Percentiles rank a stretch among this genome's conserved stretches.
Evolutionary conservation across 53 echinoderm and acorn worm species (phyloP).

Genomic region (Actinopyga echinites): DNA sequence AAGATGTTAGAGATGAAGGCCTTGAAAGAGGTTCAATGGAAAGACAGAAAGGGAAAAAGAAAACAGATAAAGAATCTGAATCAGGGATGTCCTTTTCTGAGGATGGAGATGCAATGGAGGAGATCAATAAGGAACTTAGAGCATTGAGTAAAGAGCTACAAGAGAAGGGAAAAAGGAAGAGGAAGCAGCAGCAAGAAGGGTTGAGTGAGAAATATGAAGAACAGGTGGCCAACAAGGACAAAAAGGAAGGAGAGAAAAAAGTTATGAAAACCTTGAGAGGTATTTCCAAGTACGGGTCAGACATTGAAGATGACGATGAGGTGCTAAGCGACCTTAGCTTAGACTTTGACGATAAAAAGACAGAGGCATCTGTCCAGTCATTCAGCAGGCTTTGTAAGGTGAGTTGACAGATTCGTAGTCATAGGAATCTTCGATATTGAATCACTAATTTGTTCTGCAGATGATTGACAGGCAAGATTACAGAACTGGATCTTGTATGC

Average conservation of each 20-base stretch:
- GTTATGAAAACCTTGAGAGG: background rate
- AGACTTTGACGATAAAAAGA: conserved; percentile 45
- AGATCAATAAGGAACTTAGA: conserved; percentile 10
- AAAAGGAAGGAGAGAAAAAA: background rate
- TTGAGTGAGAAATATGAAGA: background rate
- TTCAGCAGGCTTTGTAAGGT: conserved; percentile 84
- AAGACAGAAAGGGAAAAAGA: too few species aligned
- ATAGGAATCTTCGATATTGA: too few species aligned
- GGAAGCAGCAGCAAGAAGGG: background rate
- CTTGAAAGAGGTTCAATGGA: too few species aligned
- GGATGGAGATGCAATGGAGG: background rate
- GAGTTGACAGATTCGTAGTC: background rate
- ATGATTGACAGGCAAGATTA: too few species aligned
- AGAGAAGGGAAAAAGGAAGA: conserved; percentile 14
- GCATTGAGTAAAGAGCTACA: conserved; percentile 39
- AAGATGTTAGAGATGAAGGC: too few species aligned
- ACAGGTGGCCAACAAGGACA: background rate
- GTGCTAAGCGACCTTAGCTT: background rate
- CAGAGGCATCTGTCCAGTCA: conserved; percentile 58
- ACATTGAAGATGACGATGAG: conserved; percentile 38
- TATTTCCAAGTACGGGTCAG: conserved; percentile 50
- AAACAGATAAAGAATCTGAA: background rate
- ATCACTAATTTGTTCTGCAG: too few species aligned
- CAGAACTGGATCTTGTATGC: too few species aligned
- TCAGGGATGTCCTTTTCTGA: conserved; percentile 3